Base-by-base conservation (phyloP, 2,797 vertebrate species). In the Anas georgica region DNA sequence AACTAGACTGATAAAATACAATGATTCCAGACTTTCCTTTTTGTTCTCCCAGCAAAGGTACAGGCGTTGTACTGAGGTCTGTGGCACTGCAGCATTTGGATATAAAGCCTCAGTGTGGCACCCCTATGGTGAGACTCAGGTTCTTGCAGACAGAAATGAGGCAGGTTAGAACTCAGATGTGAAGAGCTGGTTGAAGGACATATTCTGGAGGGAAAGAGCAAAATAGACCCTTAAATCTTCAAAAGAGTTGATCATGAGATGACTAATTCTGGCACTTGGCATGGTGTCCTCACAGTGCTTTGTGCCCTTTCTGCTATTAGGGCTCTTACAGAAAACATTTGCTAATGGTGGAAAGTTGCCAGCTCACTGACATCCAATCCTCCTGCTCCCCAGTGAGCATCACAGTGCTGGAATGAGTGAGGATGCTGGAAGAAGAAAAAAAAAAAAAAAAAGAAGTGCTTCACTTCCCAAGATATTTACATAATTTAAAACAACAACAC, bases 311-410 rank as follows among this genome's bases (percentile, higher is more conserved):
- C 74, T 72, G 88, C 69, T 77, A 79, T 96, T 96, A 95, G 48
- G 80, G 84, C 84, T 96, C 91, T 97, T 90, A 94, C 37, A 55
- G 86, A 96, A 91, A 96, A 91, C 93, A 97, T 97, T 98, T 97
- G 96, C 95, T 97, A 82, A 91, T 14, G 17, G 56, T 97, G 95
- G 96, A 94, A 78, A 43, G 23, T 7, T 79, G 96, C 97, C 97
- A 98, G 88, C 66, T 77, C 93, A 94, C 85, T 43, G 94, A 91
- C 91, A 96, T 94, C 86, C 82, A 90, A 90, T 82, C 75, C 91
- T 97, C 88, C 81, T 68, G 80, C 91, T 93, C 96, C 86, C 72
- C 94, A 95, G 93, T 78, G 93, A 96, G 88, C 23, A 33, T 95
- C 91, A 96, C 78, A 88, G 45, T 5, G 4, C 76, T 95, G 68